Conservation (phyloP, 2,113 vertebrate species). For the Takifugu bimaculatus region DNA sequence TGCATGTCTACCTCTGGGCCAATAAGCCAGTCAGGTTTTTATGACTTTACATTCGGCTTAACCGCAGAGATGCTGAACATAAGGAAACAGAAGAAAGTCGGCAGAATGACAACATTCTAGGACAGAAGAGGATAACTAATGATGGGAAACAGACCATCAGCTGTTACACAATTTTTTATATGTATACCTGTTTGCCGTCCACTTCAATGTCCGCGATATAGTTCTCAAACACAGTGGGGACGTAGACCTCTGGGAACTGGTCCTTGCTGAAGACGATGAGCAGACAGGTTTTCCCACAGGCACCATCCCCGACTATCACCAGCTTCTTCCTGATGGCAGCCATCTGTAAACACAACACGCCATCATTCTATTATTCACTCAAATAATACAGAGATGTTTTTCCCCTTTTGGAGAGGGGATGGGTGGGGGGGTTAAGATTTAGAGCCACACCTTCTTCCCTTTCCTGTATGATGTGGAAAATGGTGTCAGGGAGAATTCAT, state of each 20-base stretch:
- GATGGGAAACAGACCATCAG: too few species aligned
- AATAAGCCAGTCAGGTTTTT: too few species aligned
- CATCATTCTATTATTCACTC: too few species aligned
- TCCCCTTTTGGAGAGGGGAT: too few species aligned
- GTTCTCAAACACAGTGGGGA: slow-evolving; percentile 97
- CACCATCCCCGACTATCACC: slow-evolving; percentile 96
- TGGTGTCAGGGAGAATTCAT: slow-evolving; percentile 6
- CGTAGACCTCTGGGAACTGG: slow-evolving; percentile 96
- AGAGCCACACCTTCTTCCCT: slow-evolving; percentile 53
- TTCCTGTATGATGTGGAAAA: slow-evolving; percentile 49
- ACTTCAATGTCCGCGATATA: slow-evolving; percentile 99
- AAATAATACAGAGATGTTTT: background rate
- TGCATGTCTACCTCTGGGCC: too few species aligned
- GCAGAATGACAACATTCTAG: too few species aligned
- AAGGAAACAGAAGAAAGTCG: too few species aligned
- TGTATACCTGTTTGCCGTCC: slow-evolving; percentile 89
- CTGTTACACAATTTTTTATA: background rate
- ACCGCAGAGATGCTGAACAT: too few species aligned
- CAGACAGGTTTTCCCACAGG: slow-evolving; percentile 95
- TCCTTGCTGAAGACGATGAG: slow-evolving; percentile 98
- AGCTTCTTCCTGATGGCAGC: slow-evolving; percentile 97
- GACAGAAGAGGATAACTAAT: too few species aligned
- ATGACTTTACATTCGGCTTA: too few species aligned
- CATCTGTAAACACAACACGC: slow-evolving; percentile 68
- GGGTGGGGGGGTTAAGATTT: slow-evolving; percentile 13